Percentiles rank a stretch among this genome's conserved stretches.
phyloP scores from a whole-genome alignment of 2,888 invertebrate species.

The Scaptomyza flava region DNA sequence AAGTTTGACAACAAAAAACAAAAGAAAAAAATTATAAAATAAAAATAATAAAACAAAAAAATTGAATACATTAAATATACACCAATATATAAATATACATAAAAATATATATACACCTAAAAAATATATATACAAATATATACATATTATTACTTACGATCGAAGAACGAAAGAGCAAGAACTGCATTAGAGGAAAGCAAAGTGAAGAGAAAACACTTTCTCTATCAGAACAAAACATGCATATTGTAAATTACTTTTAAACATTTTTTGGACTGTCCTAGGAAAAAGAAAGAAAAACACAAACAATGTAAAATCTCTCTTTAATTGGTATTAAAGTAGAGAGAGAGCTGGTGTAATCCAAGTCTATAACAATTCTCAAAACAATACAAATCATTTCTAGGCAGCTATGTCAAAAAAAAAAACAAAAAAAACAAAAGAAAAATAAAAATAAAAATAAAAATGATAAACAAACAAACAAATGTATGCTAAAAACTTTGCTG shows the following conservation, averaged over 20 bases:
- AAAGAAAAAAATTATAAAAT: conserved; percentile 2
- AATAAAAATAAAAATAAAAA: not conserved
- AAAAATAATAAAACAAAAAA: conserved; percentile 20
- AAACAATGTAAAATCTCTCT: conserved; percentile 36
- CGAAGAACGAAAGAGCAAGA: conserved; percentile 7
- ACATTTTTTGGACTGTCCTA: conserved; percentile 63
- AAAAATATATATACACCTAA: conserved; percentile 48
- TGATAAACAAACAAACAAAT: conserved; percentile 7
- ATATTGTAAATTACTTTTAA: conserved; percentile 62
- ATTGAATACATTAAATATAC: conserved; percentile 73
- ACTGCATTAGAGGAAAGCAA: conserved; percentile 13
- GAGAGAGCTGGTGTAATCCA: not conserved
- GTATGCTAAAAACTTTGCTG: conserved; percentile 50
- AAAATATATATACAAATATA: conserved; percentile 45
- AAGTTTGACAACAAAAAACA: conserved; percentile 40
- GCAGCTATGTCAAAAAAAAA: conserved; percentile 41
- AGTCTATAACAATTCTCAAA: conserved; percentile 17
- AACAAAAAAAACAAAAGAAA: not conserved
- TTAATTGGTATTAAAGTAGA: conserved; percentile 12
- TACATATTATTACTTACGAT: conserved; percentile 47
- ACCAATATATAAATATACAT: conserved; percentile 79
- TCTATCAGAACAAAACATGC: conserved; percentile 43
- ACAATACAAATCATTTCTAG: conserved; percentile 46
- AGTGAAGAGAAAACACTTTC: not conserved
- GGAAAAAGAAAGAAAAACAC: conserved; percentile 17